Evolutionary conservation across 2,797 vertebrate species (phyloP).

Genomic region (Pseudochaenichthys georgianus): DNA sequence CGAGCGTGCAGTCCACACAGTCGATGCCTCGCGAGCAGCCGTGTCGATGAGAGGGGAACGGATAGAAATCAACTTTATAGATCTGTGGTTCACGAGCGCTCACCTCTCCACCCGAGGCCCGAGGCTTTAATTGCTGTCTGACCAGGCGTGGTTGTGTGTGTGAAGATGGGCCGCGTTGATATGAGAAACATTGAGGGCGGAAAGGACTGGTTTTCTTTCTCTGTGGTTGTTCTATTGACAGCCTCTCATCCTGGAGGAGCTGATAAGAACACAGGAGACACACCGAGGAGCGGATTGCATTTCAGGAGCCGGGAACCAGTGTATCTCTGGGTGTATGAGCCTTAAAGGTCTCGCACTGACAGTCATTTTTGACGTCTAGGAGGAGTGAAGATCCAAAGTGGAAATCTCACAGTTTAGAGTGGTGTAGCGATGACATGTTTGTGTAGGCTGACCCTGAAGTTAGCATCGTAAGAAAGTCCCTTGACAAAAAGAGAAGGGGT

Average conservation of each 20-base stretch:
- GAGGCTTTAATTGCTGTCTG: conserved; percentile 80
- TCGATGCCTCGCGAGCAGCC: conserved; percentile 44
- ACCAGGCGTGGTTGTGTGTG: conserved; percentile 65
- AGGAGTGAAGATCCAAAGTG: conserved; percentile 38
- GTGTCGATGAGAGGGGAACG: conserved; percentile 72
- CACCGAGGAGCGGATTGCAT: conserved; percentile 76
- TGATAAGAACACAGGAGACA: conserved; percentile 77
- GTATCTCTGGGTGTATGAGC: conserved; percentile 34
- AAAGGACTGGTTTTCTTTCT: conserved; percentile 66
- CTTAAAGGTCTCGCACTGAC: conserved; percentile 34
- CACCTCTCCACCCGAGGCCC: conserved; percentile 47
- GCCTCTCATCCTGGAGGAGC: conserved; percentile 74
- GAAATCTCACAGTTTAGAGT: conserved; percentile 42
- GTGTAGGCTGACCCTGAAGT: too few species aligned
- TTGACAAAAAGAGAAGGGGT: too few species aligned
- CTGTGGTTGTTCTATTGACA: conserved; percentile 84
- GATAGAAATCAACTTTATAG: conserved; percentile 84
- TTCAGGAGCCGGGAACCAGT: conserved; percentile 66
- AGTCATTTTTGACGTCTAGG: conserved; percentile 36
- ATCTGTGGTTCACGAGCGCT: conserved; percentile 75
- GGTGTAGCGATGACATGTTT: too few species aligned
- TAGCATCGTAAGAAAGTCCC: too few species aligned
- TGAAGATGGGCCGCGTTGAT: conserved; percentile 72
- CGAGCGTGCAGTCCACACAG: conserved; percentile 65
- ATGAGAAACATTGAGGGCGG: conserved; percentile 46